phyloP scores from a whole-genome alignment of 2,113 vertebrate genomes.

The Rhinolophus sinicus region DNA sequence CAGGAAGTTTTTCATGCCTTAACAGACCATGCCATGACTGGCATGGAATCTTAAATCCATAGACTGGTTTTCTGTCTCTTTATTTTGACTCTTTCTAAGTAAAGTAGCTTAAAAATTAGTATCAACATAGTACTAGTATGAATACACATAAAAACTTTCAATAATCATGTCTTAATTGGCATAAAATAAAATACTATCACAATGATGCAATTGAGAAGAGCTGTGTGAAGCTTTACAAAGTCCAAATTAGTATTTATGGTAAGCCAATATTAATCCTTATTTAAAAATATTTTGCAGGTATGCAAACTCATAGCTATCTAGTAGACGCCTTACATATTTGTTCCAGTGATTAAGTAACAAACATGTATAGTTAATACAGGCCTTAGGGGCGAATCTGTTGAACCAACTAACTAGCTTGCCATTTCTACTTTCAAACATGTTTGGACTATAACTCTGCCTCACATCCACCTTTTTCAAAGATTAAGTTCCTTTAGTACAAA shows the following conservation, averaged over 20 bases:
- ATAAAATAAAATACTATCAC: conserved; percentile 25
- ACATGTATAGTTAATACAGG: not conserved
- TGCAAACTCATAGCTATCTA: not conserved
- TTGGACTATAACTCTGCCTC: not conserved
- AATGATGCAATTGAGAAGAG: not conserved
- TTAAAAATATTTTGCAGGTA: not conserved
- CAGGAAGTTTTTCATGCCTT: not conserved
- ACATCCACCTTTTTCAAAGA: not conserved
- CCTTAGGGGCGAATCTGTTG: not conserved
- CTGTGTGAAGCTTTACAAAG: not conserved
- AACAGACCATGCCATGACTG: not conserved
- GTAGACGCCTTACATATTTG: not conserved
- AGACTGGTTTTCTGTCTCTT: not conserved
- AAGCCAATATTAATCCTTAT: not conserved
- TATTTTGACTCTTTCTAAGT: not conserved
- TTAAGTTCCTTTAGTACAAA: not conserved
- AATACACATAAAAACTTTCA: not conserved
- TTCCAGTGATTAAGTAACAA: not conserved
- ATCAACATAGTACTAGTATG: not conserved
- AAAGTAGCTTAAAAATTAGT: not conserved
- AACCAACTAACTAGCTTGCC: not conserved
- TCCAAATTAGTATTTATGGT: not conserved
- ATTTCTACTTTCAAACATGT: not conserved
- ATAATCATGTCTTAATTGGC: not conserved
- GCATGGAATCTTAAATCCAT: not conserved